Evolutionary conservation across 2,113 vertebrate species (phyloP).

Genomic region (Ptychochromis oligacanthus): DNA sequence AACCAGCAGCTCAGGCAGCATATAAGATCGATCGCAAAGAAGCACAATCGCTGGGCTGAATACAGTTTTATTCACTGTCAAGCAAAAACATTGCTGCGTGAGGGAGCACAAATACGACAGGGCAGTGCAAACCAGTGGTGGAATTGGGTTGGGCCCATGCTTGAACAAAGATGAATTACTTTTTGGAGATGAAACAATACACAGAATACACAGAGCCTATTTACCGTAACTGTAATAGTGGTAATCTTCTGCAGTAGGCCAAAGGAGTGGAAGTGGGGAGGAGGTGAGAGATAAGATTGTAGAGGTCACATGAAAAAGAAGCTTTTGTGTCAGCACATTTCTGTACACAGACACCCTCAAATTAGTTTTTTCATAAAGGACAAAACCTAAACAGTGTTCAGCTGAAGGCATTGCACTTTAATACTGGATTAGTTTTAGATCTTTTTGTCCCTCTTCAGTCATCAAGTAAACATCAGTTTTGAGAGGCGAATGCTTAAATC

Average conservation of each 20-base stretch:
- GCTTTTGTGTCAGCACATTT: slow-evolving; percentile 55
- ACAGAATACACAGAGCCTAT: slow-evolving; percentile 68
- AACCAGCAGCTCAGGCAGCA: slow-evolving; percentile 29
- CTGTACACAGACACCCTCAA: background rate
- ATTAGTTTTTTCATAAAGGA: background rate
- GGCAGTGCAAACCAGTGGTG: slow-evolving; percentile 4
- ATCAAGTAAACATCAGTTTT: background rate
- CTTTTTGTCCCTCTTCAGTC: background rate
- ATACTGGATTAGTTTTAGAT: background rate
- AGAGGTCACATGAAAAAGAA: slow-evolving; percentile 58
- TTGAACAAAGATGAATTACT: slow-evolving; percentile 54
- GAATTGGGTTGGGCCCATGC: slow-evolving; percentile 62
- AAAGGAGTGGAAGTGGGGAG: slow-evolving; percentile 72
- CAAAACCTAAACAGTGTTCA: accelerated
- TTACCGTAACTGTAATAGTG: slow-evolving; percentile 99
- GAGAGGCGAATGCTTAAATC: background rate
- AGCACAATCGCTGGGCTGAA: background rate
- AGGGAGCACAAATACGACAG: slow-evolving; percentile 15
- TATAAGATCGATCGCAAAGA: background rate
- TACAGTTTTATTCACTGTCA: slow-evolving; percentile 15
- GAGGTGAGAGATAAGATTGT: slow-evolving; percentile 79
- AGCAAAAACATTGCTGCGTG: slow-evolving; percentile 9
- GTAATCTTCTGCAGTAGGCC: slow-evolving; percentile 95
- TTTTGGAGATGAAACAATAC: slow-evolving; percentile 57
- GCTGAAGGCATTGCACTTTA: background rate